Base-by-base conservation (phyloP, 2,888 invertebrate genomes). In the Pristionchus japonicus region DNA sequence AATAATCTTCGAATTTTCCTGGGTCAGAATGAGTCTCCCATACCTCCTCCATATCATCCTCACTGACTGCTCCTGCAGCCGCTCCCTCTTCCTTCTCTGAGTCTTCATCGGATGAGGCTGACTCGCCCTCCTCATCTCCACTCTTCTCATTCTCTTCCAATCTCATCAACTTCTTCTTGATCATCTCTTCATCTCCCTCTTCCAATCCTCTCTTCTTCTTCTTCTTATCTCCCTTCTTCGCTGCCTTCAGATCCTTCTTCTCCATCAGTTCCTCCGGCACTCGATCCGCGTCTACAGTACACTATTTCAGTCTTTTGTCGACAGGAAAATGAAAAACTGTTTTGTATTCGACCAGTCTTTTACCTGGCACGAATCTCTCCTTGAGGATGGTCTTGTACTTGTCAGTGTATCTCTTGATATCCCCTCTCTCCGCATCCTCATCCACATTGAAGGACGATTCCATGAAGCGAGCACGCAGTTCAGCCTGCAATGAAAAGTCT, bases 331-430 rank as follows among this genome's bases (percentile, higher is more conserved):
- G n/a, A n/a, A n/a, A n/a, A n/a, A n/a, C n/a, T n/a, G n/a, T n/a
- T n/a, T n/a, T n/a, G n/a, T n/a, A n/a, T n/a, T n/a, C n/a, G n/a
- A n/a, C n/a, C 43, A 9, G 11, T 43, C 43, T 9, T 13, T 47
- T 27, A 93, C 92, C 90, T 40, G 93, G 90, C 9, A 90, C 70
- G 87, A 91, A 87, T 84, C 77, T 77, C 43, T 77, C 77, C 77
- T 77, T 47, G 40, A 91, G 88, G 27, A 90, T 88, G 31, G 88
- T 64, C 20, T 90, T 89, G 86, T 92, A 93, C 83, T 93, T 93
- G 89, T 94, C 94, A 37, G 92, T 90, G 88, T 93, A 94, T n/a
- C 93, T 90, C n/a, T 88, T 88, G n/a, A 93, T 90, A 70, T 93
- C 93, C 23, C 20, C 61, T 61, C 89, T 89, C 77, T 91, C 90